These are phyloP conservation scores for Muscicapa striata DNA, from an alignment of 2,797 vertebrate species.

Conservation along the genomic window DNA sequence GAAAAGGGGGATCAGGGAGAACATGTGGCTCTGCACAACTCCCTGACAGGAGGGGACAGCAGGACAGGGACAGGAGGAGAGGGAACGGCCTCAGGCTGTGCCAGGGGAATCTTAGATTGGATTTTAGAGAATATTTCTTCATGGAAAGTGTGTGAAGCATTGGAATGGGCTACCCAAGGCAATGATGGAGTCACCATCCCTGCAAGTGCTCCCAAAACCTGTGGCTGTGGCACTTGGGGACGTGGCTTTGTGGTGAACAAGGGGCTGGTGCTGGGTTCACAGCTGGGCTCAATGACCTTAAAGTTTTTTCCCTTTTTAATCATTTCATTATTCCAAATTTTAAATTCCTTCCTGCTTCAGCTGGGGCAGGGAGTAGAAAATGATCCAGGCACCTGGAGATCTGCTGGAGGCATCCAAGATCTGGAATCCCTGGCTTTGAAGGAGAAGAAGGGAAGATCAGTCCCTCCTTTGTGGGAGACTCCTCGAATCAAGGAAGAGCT, in stretches of 20 bases:
- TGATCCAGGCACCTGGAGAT: rapidly evolving
- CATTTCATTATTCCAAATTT: neutral
- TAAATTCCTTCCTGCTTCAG: neutral
- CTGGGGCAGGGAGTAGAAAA: neutral
- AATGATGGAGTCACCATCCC: too few relatives aligned
- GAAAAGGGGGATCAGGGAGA: neutral
- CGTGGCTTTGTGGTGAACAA: neutral
- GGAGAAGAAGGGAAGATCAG: neutral
- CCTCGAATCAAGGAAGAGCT: neutral
- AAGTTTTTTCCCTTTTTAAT: neutral
- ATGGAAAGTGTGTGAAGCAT: neutral
- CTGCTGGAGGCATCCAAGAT: too few relatives aligned
- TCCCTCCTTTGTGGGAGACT: neutral
- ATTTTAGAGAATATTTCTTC: neutral
- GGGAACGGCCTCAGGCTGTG: rapidly evolving
- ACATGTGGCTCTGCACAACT: neutral
- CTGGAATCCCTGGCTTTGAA: neutral
- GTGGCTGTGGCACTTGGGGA: neutral
- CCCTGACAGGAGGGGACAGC: neutral
- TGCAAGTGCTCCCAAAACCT: neutral
- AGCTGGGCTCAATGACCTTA: rapidly evolving
- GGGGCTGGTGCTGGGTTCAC: neutral
- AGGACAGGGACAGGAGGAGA: neutral
- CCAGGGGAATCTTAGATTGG: rapidly evolving
- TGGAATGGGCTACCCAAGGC: neutral